These are phyloP conservation scores for Acrocyrtus sp. DNA, from an alignment of 2,888 invertebrate species.

Conservation along the genomic window DNA sequence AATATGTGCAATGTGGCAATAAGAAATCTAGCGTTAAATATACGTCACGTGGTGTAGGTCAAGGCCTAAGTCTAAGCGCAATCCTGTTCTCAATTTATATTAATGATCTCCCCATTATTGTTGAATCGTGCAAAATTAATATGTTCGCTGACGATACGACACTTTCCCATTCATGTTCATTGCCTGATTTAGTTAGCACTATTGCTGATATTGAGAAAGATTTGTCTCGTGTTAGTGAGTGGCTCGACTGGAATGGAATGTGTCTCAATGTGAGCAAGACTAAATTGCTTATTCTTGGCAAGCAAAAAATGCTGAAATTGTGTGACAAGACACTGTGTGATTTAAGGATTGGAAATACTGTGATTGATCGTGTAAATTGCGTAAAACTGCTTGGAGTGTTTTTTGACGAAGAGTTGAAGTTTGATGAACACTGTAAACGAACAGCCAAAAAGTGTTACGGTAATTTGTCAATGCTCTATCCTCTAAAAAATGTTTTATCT, in stretches of 20 bases:
- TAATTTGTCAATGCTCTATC: not conserved
- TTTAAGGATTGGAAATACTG: not conserved
- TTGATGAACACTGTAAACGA: not conserved
- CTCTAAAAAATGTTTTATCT: not conserved
- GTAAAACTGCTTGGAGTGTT: not conserved
- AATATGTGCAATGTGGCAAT: not conserved
- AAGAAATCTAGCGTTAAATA: not conserved
- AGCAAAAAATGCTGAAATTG: not conserved
- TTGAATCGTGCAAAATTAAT: not conserved
- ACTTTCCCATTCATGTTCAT: not conserved
- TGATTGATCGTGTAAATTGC: not conserved
- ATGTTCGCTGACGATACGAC: not conserved
- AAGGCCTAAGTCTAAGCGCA: not conserved
- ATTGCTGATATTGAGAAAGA: not conserved
- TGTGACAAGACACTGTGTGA: not conserved
- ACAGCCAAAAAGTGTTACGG: not conserved
- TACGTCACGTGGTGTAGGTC: not conserved
- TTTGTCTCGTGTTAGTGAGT: not conserved
- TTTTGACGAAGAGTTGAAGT: not conserved
- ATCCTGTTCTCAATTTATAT: not conserved
- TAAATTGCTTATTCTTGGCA: not conserved
- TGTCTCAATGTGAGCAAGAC: not conserved
- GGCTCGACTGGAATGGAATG: not conserved
- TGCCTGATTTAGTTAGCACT: not conserved
- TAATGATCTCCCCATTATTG: not conserved